phyloP scores from a whole-genome alignment of 2,888 invertebrate genomes.

The Ormyrus nitidulus region DNA sequence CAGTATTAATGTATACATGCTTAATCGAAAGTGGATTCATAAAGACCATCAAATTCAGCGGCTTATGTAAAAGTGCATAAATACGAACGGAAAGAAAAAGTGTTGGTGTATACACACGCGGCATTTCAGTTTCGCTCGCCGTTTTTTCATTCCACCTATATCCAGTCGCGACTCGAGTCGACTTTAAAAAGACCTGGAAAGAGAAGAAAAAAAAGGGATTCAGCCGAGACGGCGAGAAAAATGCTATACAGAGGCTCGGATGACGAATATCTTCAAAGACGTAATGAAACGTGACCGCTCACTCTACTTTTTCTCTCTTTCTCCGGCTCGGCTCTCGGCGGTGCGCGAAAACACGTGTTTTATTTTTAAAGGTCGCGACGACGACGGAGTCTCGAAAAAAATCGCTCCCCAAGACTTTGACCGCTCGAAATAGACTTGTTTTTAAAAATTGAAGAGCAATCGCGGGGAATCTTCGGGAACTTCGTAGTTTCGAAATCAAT shows the following conservation, averaged over 20 bases:
- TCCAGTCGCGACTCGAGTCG: slow-evolving; percentile 5
- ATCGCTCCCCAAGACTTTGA: slow-evolving; percentile 7
- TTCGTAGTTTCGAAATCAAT: too few species aligned
- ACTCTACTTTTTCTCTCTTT: slow-evolving; percentile 17
- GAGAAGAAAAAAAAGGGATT: background rate
- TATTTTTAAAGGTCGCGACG: slow-evolving; percentile 42
- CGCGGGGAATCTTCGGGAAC: too few species aligned
- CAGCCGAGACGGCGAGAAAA: slow-evolving; percentile 29
- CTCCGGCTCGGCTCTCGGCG: background rate
- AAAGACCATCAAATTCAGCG: too few species aligned
- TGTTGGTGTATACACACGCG: background rate
- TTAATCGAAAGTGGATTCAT: too few species aligned
- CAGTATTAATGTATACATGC: too few species aligned
- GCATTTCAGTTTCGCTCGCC: background rate
- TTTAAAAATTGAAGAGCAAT: background rate
- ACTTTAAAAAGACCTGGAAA: slow-evolving; percentile 22
- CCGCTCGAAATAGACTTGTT: slow-evolving; percentile 31
- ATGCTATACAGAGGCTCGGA: slow-evolving; percentile 40
- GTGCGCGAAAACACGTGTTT: slow-evolving; percentile 28
- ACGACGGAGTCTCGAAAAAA: slow-evolving; percentile 25
- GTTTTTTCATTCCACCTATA: background rate
- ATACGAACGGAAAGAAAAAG: background rate
- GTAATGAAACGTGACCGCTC: slow-evolving; percentile 50
- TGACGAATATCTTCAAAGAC: slow-evolving; percentile 48
- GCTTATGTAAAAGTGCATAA: background rate